Conservation (phyloP, 2,888 invertebrate species). For the Volucella inanis region DNA sequence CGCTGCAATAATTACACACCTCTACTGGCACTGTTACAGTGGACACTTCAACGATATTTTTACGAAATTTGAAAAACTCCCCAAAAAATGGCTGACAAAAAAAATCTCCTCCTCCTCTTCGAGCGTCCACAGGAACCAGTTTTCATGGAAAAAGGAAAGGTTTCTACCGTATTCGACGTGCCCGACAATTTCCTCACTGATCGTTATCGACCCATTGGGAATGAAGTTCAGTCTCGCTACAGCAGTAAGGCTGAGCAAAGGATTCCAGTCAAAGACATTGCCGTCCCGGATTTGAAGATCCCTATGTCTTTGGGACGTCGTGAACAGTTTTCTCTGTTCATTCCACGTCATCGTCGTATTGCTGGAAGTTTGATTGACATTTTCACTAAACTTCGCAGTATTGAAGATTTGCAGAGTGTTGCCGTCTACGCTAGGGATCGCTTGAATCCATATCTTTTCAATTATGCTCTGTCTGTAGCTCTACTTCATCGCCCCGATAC, state of each 20-base stretch:
- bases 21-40: slow-evolving; percentile 4
- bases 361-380: slow-evolving; percentile 86
- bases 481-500: slow-evolving; percentile 87
- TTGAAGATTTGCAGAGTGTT: slow-evolving; percentile 87
- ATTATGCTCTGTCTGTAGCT: slow-evolving; percentile 89
- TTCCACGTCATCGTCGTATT: slow-evolving; percentile 86
- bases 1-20: slow-evolving; percentile 7
- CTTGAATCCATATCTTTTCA: slow-evolving; percentile 89
- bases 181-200: slow-evolving; percentile 85
- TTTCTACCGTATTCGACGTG: slow-evolving; percentile 85
- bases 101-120: slow-evolving; percentile 86
- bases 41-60: slow-evolving; percentile 1
- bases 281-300: slow-evolving; percentile 85
- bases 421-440: slow-evolving; percentile 87
- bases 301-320: slow-evolving; percentile 85
- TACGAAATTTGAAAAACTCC: no score
- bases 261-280: slow-evolving; percentile 85
- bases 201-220: slow-evolving; percentile 82
- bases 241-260: slow-evolving; percentile 83
- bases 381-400: slow-evolving; percentile 86
- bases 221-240: slow-evolving; percentile 84
- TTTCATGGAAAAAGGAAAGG: slow-evolving; percentile 88
- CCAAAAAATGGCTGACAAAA: slow-evolving; percentile 79
- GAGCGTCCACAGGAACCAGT: slow-evolving; percentile 89
- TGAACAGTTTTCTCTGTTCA: slow-evolving; percentile 87